Evolutionary conservation across 1,140 invertebrate species (phyloP), one percentile per base, ranked within the genome.

Genomic region (Zaprionus africanus): DNA sequence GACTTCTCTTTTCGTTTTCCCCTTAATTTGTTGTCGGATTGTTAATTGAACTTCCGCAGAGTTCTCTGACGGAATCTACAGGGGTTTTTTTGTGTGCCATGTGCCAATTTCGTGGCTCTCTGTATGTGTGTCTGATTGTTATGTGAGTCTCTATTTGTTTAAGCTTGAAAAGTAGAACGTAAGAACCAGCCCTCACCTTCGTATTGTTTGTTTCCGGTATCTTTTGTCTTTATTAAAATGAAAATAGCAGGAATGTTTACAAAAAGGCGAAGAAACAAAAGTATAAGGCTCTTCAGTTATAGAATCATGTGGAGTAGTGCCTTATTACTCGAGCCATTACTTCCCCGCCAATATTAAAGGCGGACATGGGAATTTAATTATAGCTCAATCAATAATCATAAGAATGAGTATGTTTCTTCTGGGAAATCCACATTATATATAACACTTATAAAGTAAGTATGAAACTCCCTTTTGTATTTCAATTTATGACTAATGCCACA

Each of bases 41-140:
- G 66, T 59, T 83, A 76, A 77, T 84, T 80, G 63, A 83, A 81
- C 81, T 83, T 84, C 81, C 81, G 77, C 61, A 69, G 81, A 80
- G 65, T 69, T 81, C 67, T 77, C 36, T 63, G 41, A 12, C 49
- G 61, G 24, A 56, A n/a, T 46, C 41, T 6, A 46, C n/a, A 9
- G 7, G 41, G 36, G 17, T 17, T 36, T 58, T 24, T 54, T 12
- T 79, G 74, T 77, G 28, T 68, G 53, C 43, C 58, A 81, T 64
- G 43, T 53, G 51, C 28, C 61, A 65, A 59, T 62, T 49, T 22
- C 46, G 12, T 17, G 13, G 2, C 9, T 49, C 51, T 17, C 24
- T 31, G 7, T 69, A 36, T 24, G 24, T 41, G 4, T 69, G 19
- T 54, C 5, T 2, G 22, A 19, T 26, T 26, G 19, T 41, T 26